Evolutionary conservation across 2,888 invertebrate genomes (phyloP).

Genomic region (Patella ulyssiponensis): DNA sequence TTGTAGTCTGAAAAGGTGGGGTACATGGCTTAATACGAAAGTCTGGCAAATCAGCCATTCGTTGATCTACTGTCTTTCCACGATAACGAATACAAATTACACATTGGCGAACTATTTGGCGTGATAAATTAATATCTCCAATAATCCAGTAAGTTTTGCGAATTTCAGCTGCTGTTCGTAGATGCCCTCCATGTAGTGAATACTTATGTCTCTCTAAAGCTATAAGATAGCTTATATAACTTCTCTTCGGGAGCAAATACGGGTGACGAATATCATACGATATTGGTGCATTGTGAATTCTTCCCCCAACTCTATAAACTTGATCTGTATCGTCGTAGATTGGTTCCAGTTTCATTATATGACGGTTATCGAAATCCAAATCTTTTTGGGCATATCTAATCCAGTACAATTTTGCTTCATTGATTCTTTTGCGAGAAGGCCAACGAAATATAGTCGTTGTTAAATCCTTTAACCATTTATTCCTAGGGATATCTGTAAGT

Average conservation of each 20-base stretch:
- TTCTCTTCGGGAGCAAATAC: neutral
- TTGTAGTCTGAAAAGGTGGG: neutral
- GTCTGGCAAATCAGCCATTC: neutral
- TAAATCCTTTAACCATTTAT: neutral
- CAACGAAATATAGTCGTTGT: neutral
- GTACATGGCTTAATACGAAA: neutral
- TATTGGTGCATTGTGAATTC: neutral
- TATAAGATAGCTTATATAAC: neutral
- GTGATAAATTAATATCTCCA: conserved; percentile 1
- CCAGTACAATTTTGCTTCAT: conserved; percentile 6
- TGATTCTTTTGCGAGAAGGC: neutral
- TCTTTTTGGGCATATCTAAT: neutral
- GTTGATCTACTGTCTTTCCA: neutral
- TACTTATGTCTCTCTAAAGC: neutral
- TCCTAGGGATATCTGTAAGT: too few relatives aligned
- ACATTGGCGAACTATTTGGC: conserved; percentile 1
- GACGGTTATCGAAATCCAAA: neutral
- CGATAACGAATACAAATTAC: neutral
- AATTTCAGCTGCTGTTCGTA: neutral
- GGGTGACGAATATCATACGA: neutral
- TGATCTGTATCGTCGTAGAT: neutral
- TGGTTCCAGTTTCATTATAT: conserved; percentile 3
- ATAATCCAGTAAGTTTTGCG: neutral
- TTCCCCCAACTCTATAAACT: neutral
- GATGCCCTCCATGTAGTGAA: neutral